These are phyloP conservation scores for Nymphalis io DNA, from an alignment of 1,140 invertebrate species.

Conservation along the genomic window DNA sequence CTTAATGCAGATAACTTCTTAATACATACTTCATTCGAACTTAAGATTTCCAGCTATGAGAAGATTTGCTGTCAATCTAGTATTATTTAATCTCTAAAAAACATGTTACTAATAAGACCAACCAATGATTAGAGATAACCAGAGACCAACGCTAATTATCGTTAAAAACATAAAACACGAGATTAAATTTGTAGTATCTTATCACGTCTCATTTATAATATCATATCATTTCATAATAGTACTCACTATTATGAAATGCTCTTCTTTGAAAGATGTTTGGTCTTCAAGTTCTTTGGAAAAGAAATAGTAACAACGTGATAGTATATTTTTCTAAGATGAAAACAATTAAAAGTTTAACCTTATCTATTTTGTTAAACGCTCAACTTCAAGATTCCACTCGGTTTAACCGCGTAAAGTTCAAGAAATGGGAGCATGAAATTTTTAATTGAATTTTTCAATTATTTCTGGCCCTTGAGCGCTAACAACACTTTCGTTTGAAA, in stretches of 20 bases:
- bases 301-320: not conserved
- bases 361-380: slow-evolving; percentile 43
- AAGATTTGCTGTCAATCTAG: too few species aligned
- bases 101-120: too few species aligned
- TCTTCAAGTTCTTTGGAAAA: not conserved
- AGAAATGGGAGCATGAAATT: slow-evolving; percentile 35
- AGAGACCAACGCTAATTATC: too few species aligned
- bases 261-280: not conserved
- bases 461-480: slow-evolving; percentile 38
- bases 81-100: too few species aligned
- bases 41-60: too few species aligned
- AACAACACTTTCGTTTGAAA: slow-evolving; percentile 51
- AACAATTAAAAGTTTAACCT: slow-evolving; percentile 39
- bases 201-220: too few species aligned
- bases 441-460: slow-evolving; percentile 59
- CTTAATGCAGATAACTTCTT: too few species aligned
- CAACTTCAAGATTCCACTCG: slow-evolving; percentile 32
- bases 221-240: too few species aligned
- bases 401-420: slow-evolving; percentile 35
- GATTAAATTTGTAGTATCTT: too few species aligned
- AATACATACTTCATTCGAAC: too few species aligned
- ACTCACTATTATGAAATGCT: not conserved
- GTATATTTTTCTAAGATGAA: slow-evolving; percentile 19
- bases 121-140: too few species aligned
- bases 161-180: too few species aligned